Percentiles rank a stretch among this genome's conserved stretches.
These are phyloP conservation scores for Coleophora flavipennella DNA, from an alignment of 2,888 invertebrate genomes.

Conservation along the genomic window DNA sequence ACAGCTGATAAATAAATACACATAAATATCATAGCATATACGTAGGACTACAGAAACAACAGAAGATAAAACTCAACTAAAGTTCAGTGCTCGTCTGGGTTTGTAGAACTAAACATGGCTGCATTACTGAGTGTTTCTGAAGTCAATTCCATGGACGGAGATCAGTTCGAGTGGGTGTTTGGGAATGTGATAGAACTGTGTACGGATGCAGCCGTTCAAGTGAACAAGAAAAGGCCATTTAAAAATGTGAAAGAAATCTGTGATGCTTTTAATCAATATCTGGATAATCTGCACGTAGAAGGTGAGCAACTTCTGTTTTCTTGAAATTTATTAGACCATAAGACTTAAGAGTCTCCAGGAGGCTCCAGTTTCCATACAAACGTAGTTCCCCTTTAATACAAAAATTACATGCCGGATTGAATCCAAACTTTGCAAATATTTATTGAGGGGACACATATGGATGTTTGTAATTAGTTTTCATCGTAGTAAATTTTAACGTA, in stretches of 20 bases:
- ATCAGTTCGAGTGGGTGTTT: slow-evolving; percentile 72
- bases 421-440: too few species aligned
- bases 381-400: too few species aligned
- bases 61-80: background rate
- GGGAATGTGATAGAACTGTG: slow-evolving; percentile 76
- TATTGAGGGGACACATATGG: too few species aligned
- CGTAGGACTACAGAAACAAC: too few species aligned
- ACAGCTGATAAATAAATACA: too few species aligned
- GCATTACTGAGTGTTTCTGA: slow-evolving; percentile 52
- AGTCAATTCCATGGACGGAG: slow-evolving; percentile 65
- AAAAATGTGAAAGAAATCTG: slow-evolving; percentile 53
- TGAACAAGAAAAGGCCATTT: slow-evolving; percentile 69
- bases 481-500: too few species aligned
- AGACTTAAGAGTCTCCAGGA: background rate
- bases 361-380: too few species aligned
- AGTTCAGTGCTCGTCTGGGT: slow-evolving; percentile 4
- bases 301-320: slow-evolving; percentile 42
- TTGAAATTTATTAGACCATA: background rate
- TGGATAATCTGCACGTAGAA: slow-evolving; percentile 62
- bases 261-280: slow-evolving; percentile 63
- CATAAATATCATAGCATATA: slow-evolving; percentile 9
- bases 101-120: slow-evolving; percentile 11
- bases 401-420: too few species aligned
- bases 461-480: too few species aligned
- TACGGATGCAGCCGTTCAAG: slow-evolving; percentile 62